phyloP scores from a whole-genome alignment of 2,113 vertebrate species.

The Tricholaema leucomelas region DNA sequence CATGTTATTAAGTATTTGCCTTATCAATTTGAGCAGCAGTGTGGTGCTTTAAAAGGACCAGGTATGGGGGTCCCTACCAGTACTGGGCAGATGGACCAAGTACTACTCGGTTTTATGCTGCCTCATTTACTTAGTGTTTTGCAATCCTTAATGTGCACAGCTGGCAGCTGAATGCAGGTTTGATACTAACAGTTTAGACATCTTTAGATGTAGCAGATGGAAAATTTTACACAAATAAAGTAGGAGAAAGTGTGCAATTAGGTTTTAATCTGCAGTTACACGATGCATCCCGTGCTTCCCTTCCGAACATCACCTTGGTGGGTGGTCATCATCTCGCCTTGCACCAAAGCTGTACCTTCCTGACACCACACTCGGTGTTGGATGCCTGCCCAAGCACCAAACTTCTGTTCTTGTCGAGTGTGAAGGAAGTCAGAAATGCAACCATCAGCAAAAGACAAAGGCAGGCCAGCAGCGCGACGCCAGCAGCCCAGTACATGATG shows the following conservation, averaged over 20 bases:
- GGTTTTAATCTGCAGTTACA: slow-evolving; percentile 84
- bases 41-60: slow-evolving; percentile 76
- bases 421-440: slow-evolving; percentile 76
- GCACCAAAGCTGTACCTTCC: slow-evolving; percentile 76
- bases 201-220: slow-evolving; percentile 90
- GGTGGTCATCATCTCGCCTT: slow-evolving; percentile 79
- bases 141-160: slow-evolving; percentile 89
- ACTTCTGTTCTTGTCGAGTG: slow-evolving; percentile 79
- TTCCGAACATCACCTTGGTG: slow-evolving; percentile 83
- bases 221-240: slow-evolving; percentile 92
- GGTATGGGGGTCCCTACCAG: slow-evolving; percentile 79
- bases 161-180: slow-evolving; percentile 89
- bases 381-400: slow-evolving; percentile 76
- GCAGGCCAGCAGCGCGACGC: slow-evolving; percentile 69
- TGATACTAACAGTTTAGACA: slow-evolving; percentile 90
- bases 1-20: slow-evolving; percentile 73
- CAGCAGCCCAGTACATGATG: slow-evolving; percentile 76
- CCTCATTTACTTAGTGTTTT: slow-evolving; percentile 88
- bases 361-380: slow-evolving; percentile 76
- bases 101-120: slow-evolving; percentile 82
- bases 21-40: slow-evolving; percentile 71
- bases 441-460: slow-evolving; percentile 76
- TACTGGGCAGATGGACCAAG: slow-evolving; percentile 86
- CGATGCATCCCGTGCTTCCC: slow-evolving; percentile 79
- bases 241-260: slow-evolving; percentile 89